phyloP scores from a whole-genome alignment of 1,140 invertebrate genomes.

The Ceratosolen fusciceps region DNA sequence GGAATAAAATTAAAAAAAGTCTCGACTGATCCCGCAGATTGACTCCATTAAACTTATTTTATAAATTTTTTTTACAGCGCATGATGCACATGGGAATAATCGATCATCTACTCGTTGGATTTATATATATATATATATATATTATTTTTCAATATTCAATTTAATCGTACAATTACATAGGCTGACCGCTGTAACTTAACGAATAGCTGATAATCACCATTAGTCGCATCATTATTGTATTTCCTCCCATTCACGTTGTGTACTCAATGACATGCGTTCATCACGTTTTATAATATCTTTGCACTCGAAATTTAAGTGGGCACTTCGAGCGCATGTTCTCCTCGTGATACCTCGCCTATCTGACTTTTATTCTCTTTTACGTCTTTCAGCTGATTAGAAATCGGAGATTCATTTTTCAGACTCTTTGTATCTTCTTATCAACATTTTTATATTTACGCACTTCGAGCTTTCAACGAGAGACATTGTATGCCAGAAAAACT shows the following conservation, averaged over 20 bases:
- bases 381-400: background rate
- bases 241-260: background rate
- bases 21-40: background rate
- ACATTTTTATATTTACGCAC: too few relatives aligned
- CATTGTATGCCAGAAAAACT: too few relatives aligned
- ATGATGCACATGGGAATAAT: too few relatives aligned
- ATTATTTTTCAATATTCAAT: too few relatives aligned
- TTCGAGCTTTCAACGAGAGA: too few relatives aligned
- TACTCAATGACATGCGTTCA: constrained; percentile 11
- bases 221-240: background rate
- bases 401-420: background rate
- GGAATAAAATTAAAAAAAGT: too few relatives aligned
- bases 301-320: background rate
- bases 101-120: background rate
- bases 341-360: constrained; percentile 1
- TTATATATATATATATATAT: background rate
- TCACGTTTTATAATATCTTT: constrained; percentile 21
- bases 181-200: background rate
- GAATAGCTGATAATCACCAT: background rate
- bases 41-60: background rate
- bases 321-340: background rate
- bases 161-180: background rate
- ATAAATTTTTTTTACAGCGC: background rate
- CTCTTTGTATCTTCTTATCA: constrained; percentile 2
- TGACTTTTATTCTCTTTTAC: background rate